Conservation (phyloP, 2,888 invertebrate species). For the Acanthosoma haemorrhoidale region DNA sequence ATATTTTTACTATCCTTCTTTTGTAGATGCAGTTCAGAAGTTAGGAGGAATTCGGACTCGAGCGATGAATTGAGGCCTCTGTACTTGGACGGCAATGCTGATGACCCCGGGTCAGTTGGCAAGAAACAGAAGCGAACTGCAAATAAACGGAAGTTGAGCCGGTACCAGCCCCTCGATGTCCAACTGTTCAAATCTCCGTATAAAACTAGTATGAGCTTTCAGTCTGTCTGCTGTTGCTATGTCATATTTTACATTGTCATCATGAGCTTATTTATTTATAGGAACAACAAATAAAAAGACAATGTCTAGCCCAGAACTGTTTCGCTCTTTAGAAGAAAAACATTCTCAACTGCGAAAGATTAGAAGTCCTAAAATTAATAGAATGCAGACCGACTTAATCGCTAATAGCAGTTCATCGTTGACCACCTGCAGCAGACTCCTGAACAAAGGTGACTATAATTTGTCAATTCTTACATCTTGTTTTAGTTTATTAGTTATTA, state of each 20-base stretch:
- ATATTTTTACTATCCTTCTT: too few species aligned
- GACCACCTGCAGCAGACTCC: neutral
- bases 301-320: conserved; percentile 10
- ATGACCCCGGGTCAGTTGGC: neutral
- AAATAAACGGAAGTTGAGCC: neutral
- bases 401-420: neutral
- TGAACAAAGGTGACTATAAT: neutral
- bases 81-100: conserved; percentile 27
- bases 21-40: too few species aligned
- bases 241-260: neutral
- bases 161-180: conserved; percentile 40
- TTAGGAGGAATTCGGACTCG: neutral
- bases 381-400: neutral
- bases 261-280: neutral
- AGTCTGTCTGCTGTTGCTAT: neutral
- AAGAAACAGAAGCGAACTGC: conserved; percentile 31
- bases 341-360: conserved; percentile 15
- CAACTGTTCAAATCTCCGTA: conserved; percentile 40
- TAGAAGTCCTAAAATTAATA: neutral
- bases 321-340: conserved; percentile 31
- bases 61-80: conserved; percentile 1
- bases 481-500: neutral
- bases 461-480: neutral
- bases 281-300: neutral
- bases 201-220: neutral